phyloP scores from a whole-genome alignment of 2,113 vertebrate genomes.

The Phodopus roborovskii region DNA sequence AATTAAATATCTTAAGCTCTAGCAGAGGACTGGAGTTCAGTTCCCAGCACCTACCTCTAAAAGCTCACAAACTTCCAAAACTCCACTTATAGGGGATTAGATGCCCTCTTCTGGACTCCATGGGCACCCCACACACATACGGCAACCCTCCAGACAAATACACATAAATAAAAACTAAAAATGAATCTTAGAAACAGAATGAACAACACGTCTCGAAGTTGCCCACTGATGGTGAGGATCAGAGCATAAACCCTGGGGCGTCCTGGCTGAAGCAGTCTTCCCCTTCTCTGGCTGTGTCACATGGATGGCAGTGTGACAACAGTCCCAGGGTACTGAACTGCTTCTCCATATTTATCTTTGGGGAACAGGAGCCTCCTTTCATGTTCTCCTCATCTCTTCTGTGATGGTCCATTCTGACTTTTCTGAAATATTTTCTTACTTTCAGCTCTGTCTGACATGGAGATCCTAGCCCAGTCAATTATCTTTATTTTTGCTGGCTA shows the following conservation, averaged over 20 bases:
- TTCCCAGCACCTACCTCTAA: neutral
- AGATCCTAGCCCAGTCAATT: neutral
- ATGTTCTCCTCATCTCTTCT: neutral
- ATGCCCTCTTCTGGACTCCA: neutral
- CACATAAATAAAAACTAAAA: neutral
- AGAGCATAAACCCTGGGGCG: neutral
- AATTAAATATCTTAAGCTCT: neutral
- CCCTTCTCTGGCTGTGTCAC: neutral
- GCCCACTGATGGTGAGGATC: neutral
- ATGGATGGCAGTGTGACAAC: neutral
- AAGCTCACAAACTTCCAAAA: neutral
- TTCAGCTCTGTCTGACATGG: slow-evolving; percentile 36
- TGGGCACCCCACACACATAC: neutral
- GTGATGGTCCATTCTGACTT: neutral
- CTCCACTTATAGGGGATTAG: neutral
- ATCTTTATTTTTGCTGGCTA: slow-evolving; percentile 61
- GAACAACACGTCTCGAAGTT: neutral
- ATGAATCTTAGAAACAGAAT: neutral
- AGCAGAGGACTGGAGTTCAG: neutral
- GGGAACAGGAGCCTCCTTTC: neutral
- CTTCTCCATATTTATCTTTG: neutral
- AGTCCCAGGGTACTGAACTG: neutral
- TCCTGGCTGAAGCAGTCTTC: neutral
- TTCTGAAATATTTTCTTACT: neutral
- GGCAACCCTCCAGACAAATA: neutral